A percentile compares a stretch with the other conserved stretches of the same genome.
phyloP scores from a whole-genome alignment of 2,797 vertebrate species.

The Microchirus variegatus region DNA sequence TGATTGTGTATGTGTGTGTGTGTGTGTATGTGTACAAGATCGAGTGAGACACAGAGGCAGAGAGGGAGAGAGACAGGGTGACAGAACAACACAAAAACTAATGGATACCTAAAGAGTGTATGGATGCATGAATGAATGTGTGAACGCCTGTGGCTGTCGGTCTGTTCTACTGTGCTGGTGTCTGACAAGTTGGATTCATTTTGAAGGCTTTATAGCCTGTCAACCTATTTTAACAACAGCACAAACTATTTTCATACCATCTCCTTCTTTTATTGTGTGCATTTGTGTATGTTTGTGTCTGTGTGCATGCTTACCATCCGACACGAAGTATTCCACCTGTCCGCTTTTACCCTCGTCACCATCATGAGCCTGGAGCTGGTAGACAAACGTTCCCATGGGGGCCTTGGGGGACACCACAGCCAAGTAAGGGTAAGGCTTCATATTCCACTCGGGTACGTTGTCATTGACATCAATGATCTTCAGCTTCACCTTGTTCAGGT shows the following conservation, averaged over 20 bases:
- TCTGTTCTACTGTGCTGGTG: conserved; percentile 46
- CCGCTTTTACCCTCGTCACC: conserved; percentile 86
- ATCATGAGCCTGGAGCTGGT: conserved; percentile 86
- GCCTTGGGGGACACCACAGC: conserved; percentile 84
- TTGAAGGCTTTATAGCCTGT: conserved; percentile 26
- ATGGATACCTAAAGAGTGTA: conserved; percentile 68
- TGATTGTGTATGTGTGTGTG: conserved; percentile 4
- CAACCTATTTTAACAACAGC: conserved; percentile 36
- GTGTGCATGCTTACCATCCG: conserved; percentile 81
- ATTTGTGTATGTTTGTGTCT: conserved; percentile 12
- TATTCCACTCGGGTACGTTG: conserved; percentile 87
- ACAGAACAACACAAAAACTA: conserved; percentile 48
- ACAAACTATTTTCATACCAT: conserved; percentile 37
- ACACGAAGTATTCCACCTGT: conserved; percentile 88
- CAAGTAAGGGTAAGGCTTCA: conserved; percentile 87
- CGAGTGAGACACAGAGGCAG: conserved; percentile 21
- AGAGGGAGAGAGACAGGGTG: conserved; percentile 46
- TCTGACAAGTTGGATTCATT: conserved; percentile 56
- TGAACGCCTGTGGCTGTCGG: conserved; percentile 57
- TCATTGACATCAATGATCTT: conserved; percentile 89
- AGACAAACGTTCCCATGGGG: conserved; percentile 79
- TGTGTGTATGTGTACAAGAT: conserved; percentile 17
- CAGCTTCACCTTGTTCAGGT: conserved; percentile 85
- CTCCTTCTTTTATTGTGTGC: neutral
- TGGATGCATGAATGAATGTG: conserved; percentile 69